Percentiles rank a stretch among this genome's conserved stretches.
Evolutionary conservation across 2,888 invertebrate species (phyloP).

Genomic region (Neria commutata): DNA sequence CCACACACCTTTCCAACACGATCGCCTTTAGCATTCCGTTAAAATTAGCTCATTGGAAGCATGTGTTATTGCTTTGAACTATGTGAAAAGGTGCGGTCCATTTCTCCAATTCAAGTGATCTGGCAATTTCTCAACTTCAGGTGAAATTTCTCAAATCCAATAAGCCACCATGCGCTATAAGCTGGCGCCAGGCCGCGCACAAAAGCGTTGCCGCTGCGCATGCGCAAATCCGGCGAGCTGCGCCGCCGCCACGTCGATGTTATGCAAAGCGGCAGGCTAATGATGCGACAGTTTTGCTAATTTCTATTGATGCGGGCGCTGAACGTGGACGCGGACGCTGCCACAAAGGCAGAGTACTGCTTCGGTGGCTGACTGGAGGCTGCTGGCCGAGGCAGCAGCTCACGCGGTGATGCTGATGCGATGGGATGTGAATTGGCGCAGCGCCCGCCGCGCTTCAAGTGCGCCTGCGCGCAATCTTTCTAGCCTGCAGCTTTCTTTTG

Average conservation of each 20-base stretch:
- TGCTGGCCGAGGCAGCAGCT: too few relatives aligned
- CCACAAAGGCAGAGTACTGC: too few relatives aligned
- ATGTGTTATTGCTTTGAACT: not conserved
- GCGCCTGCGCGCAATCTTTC: not conserved
- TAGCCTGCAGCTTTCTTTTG: not conserved
- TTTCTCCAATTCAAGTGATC: too few relatives aligned
- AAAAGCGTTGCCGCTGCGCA: not conserved
- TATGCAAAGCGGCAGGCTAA: slow-evolving; percentile 40
- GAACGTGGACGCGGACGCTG: not conserved
- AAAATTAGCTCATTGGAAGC: not conserved
- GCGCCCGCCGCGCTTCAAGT: slow-evolving; percentile 18
- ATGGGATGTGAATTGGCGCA: not conserved
- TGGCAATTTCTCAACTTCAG: too few relatives aligned
- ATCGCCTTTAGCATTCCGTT: not conserved
- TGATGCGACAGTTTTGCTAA: slow-evolving; percentile 57
- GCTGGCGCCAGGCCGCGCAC: slow-evolving; percentile 44
- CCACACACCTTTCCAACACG: not conserved
- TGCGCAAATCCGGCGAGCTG: not conserved
- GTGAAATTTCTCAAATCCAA: slow-evolving; percentile 42
- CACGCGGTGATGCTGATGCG: not conserved
- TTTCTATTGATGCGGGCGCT: slow-evolving; percentile 42
- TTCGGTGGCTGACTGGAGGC: too few relatives aligned
- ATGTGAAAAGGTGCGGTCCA: too few relatives aligned
- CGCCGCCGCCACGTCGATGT: not conserved
- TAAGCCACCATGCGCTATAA: slow-evolving; percentile 47